A percentile compares a stretch with the other conserved stretches of the same genome.
These are phyloP conservation scores for Ibycter americanus DNA, from an alignment of 2,797 vertebrate species.

Conservation along the genomic window DNA sequence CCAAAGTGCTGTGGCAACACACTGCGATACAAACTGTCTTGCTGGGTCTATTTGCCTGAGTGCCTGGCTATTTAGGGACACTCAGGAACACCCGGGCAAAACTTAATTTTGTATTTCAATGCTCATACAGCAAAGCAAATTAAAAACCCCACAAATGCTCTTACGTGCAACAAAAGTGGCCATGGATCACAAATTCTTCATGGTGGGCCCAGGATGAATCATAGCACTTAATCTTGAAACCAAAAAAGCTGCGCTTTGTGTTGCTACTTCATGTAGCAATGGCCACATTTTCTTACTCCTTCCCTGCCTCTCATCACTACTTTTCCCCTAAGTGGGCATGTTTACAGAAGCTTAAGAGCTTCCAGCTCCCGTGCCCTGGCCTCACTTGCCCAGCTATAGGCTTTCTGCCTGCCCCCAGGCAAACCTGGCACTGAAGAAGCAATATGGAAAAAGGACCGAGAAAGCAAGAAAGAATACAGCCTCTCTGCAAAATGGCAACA, in stretches of 20 bases:
- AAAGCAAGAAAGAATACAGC: background rate
- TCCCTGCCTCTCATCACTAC: background rate
- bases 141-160: rapidly evolving
- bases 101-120: background rate
- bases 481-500: background rate
- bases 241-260: background rate
- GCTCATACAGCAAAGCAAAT: background rate
- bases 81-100: background rate
- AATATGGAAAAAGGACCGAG: rapidly evolving
- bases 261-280: background rate
- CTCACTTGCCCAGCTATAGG: background rate
- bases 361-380: background rate
- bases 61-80: background rate
- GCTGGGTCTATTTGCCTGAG: background rate
- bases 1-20: background rate
- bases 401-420: background rate
- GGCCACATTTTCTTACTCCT: background rate
- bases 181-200: background rate
- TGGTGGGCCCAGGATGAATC: background rate
- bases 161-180: background rate
- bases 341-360: background rate
- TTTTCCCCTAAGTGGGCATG: background rate
- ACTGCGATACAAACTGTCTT: background rate
- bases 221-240: background rate
- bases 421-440: background rate